Evolutionary conservation across 2,888 invertebrate species (phyloP).

Genomic region (Perdita meconis): DNA sequence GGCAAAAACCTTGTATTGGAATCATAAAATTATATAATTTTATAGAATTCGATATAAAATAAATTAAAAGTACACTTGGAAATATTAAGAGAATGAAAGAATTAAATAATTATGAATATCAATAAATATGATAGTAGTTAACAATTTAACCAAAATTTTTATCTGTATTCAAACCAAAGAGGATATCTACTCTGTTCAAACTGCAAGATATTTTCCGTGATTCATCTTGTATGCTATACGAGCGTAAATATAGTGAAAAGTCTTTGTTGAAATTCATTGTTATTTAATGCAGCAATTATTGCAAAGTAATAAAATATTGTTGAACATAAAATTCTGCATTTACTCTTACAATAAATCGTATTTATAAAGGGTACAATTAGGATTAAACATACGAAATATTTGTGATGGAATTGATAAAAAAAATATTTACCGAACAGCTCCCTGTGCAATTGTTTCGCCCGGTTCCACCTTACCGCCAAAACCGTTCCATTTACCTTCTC

Average conservation of each 20-base stretch:
- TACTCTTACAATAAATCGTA: not conserved
- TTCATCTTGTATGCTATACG: constrained; percentile 40
- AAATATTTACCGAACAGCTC: constrained; percentile 86
- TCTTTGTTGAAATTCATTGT: constrained; percentile 60
- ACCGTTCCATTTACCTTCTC: constrained; percentile 90
- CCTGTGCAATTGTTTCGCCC: constrained; percentile 87
- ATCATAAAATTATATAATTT: constrained; percentile 10
- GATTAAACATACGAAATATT: not conserved
- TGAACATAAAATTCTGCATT: constrained; percentile 55
- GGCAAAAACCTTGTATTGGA: constrained; percentile 17
- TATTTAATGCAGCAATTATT: constrained; percentile 71
- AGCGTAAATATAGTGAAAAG: constrained; percentile 19
- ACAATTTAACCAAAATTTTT: not conserved
- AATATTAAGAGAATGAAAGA: not conserved
- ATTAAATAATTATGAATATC: constrained; percentile 1
- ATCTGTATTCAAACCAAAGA: not conserved
- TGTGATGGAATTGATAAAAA: not conserved
- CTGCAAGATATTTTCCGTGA: constrained; percentile 17
- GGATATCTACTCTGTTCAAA: no score
- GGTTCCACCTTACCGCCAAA: constrained; percentile 91
- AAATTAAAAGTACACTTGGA: not conserved
- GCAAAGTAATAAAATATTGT: constrained; percentile 73
- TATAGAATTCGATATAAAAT: not conserved
- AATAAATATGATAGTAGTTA: constrained; percentile 1
- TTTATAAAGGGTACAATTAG: not conserved